phyloP scores from a whole-genome alignment of 1,140 invertebrate species.

The Globodera rostochiensis region DNA sequence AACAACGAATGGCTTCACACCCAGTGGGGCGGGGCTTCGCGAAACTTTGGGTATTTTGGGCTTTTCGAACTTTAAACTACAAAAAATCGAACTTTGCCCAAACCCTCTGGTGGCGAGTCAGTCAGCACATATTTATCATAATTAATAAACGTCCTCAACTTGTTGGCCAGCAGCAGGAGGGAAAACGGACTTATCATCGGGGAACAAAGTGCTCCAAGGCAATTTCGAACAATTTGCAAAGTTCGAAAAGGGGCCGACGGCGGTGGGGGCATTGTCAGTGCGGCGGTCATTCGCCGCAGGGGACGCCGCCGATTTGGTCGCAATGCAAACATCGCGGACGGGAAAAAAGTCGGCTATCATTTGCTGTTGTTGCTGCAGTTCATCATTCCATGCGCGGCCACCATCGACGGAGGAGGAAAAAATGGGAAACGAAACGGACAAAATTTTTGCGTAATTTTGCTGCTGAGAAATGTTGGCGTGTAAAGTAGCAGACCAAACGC shows the following conservation, averaged over 20 bases:
- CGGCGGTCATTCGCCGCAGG: too few relatives aligned
- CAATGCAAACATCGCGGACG: slow-evolving; percentile 3
- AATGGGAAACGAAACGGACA: background rate
- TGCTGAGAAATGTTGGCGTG: background rate
- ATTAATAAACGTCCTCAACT: background rate
- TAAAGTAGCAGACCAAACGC: background rate
- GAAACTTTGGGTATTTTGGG: too few relatives aligned
- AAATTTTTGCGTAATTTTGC: background rate
- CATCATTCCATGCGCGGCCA: background rate
- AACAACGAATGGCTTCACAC: background rate
- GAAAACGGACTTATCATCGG: slow-evolving; percentile 47
- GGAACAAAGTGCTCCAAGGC: slow-evolving; percentile 43
- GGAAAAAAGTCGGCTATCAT: slow-evolving; percentile 6
- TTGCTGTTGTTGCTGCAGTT: background rate
- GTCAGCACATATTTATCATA: background rate
- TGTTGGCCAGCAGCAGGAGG: slow-evolving; percentile 14
- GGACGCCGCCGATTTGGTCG: background rate
- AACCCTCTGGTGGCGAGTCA: too few relatives aligned
- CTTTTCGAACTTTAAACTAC: too few relatives aligned
- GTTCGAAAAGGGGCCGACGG: background rate
- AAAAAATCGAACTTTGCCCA: too few relatives aligned
- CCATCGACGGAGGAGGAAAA: background rate
- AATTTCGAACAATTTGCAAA: slow-evolving; percentile 28
- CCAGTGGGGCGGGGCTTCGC: too few relatives aligned
- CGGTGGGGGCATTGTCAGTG: background rate